Base-by-base conservation (phyloP, 1,140 invertebrate species). In the Chelonus insularis region DNA sequence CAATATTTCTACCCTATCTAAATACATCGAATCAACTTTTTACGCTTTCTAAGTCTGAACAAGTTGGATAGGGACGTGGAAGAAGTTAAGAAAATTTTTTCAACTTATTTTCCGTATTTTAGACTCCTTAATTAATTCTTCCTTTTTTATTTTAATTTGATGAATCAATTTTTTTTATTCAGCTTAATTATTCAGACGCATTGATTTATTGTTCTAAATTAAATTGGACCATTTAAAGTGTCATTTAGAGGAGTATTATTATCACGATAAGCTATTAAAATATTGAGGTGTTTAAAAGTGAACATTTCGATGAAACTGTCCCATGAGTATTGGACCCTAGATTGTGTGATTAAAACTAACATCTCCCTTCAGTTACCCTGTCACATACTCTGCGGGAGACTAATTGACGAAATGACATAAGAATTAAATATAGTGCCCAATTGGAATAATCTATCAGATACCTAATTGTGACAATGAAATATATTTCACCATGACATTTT, bases 261-360 rank as follows among this genome's bases (percentile, higher is more conserved):
- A 29, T 29, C 25, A 4, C 25, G 3, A 7, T 29, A 29, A 29
- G 25, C 25, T 29, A 29, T 4, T 29, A 29, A 29, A 29, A 29
- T 4, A 29, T 29, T 51, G 62, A 61, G 60, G 51, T 55, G 45
- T 43, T 29, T 63, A 61, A 71, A 69, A 67, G 70, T 69, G 69
- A 63, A 61, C 62, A 69, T 77, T 73, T 70, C 64, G 71, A 73
- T 72, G 62, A 73, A 73, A 72, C 50, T 62, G 64, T 69, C 70
- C 71, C 68, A 69, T 68, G 72, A 69, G 74, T 58, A 66, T 60
- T 39, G 59, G 63, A 47, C 68, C 69, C 66, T 63, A 67, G 37
- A 61, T 59, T 68, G 60, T 66, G 74, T 79, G 78, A 81, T 81
- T 81, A 80, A 81, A 81, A 76, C 72, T 71, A 67, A 59, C 69